Conservation (phyloP, 1,140 invertebrate species). For the Amphibalanus amphitrite region DNA sequence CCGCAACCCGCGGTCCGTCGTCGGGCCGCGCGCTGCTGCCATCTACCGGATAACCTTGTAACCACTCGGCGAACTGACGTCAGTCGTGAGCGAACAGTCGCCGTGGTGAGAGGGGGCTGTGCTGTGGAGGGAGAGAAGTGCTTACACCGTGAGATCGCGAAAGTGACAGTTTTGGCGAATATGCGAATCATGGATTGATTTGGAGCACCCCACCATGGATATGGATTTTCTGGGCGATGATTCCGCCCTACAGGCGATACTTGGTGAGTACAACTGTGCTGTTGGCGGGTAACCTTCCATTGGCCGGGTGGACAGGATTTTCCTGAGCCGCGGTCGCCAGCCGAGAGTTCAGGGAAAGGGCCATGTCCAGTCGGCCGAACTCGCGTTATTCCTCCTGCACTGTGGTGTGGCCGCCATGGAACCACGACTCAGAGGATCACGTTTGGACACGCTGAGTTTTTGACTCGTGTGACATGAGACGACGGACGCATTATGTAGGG, state of each 20-base stretch:
- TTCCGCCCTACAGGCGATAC: conserved; percentile 15
- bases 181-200: background rate
- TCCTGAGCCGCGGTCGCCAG: too few relatives aligned
- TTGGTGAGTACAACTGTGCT: conserved; percentile 10
- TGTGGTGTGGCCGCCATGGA: too few relatives aligned
- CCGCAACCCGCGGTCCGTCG: too few relatives aligned
- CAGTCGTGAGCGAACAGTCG: background rate
- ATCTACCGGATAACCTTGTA: background rate
- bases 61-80: background rate
- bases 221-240: conserved; percentile 16
- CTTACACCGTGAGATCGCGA: background rate
- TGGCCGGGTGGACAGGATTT: too few relatives aligned
- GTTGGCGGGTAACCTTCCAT: too few relatives aligned
- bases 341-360: too few relatives aligned
- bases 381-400: too few relatives aligned
- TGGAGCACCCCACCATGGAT: background rate
- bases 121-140: background rate
- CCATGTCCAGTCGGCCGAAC: too few relatives aligned
- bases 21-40: background rate
- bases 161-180: background rate
- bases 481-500: too few relatives aligned
- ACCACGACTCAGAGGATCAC: too few relatives aligned
- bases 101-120: background rate
- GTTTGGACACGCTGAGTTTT: too few relatives aligned
- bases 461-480: too few relatives aligned